phyloP scores from a whole-genome alignment of 2,113 vertebrate genomes.

The Grammomys dolichurus region DNA sequence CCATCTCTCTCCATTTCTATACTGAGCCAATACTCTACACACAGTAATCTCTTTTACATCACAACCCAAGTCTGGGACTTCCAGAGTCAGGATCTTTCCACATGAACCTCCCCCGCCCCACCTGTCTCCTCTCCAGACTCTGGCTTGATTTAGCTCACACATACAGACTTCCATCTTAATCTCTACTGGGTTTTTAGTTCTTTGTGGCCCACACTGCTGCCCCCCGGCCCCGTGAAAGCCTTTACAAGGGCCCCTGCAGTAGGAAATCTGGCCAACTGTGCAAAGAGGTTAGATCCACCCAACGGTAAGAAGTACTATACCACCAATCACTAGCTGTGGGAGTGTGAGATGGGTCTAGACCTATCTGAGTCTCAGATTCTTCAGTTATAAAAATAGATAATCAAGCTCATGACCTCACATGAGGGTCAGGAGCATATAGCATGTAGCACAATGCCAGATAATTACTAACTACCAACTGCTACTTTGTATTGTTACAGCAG shows the following conservation, averaged over 20 bases:
- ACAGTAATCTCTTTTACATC: background rate
- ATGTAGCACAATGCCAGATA: background rate
- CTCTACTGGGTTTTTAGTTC: background rate
- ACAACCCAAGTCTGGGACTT: background rate
- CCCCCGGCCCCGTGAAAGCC: too few relatives aligned
- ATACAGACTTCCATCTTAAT: background rate
- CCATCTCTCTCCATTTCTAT: background rate
- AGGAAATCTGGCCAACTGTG: background rate
- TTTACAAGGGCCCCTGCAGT: background rate
- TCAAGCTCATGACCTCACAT: background rate
- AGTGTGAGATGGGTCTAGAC: too few relatives aligned
- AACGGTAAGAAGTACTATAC: background rate
- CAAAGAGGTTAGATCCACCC: background rate
- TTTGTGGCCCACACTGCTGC: background rate
- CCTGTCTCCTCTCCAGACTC: too few relatives aligned
- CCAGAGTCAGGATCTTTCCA: background rate
- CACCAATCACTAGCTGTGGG: too few relatives aligned
- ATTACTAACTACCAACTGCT: background rate
- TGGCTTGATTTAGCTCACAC: background rate
- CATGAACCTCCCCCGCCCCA: background rate
- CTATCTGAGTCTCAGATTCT: background rate
- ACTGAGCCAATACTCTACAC: background rate
- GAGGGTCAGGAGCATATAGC: background rate
- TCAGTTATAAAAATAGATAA: background rate
- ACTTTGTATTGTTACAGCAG: too few relatives aligned